Evolutionary conservation across 2,888 invertebrate species (phyloP).

Genomic region (Sinelater perroti): DNA sequence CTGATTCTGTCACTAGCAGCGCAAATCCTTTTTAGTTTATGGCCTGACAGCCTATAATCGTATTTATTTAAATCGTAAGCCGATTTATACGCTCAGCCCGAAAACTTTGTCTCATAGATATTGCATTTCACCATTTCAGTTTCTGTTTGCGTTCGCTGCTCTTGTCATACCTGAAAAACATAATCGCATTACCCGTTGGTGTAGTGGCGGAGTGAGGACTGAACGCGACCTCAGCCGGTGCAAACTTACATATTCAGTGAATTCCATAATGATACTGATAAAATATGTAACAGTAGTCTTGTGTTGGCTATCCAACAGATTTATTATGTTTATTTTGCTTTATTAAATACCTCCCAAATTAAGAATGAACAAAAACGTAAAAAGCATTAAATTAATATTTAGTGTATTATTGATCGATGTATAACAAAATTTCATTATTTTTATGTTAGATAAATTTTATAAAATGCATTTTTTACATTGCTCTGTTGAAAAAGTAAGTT

Average conservation of each 20-base stretch:
- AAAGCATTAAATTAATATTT: too few species aligned
- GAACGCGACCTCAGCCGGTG: neutral
- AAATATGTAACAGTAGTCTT: too few species aligned
- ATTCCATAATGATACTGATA: too few species aligned
- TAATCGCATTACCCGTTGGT: conserved; percentile 29
- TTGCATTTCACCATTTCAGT: conserved; percentile 27
- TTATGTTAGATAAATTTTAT: too few species aligned
- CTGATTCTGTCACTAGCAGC: conserved; percentile 29
- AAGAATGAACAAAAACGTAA: too few species aligned
- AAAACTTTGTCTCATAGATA: conserved; percentile 35
- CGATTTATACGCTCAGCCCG: conserved; percentile 34
- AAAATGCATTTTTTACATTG: too few species aligned
- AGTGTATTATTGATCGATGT: neutral
- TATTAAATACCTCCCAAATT: too few species aligned
- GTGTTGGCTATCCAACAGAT: too few species aligned
- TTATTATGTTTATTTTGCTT: too few species aligned
- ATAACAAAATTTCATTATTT: neutral
- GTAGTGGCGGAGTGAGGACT: conserved; percentile 6
- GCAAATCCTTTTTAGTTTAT: conserved; percentile 36
- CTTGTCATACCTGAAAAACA: conserved; percentile 18
- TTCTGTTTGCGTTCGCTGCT: conserved; percentile 29
- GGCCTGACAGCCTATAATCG: conserved; percentile 33
- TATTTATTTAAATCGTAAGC: conserved; percentile 39
- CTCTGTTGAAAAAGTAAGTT: too few species aligned
- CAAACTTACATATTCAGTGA: conserved; percentile 2